Base-by-base conservation (phyloP, 1,140 invertebrate genomes). In the Drosophila mayri region DNA sequence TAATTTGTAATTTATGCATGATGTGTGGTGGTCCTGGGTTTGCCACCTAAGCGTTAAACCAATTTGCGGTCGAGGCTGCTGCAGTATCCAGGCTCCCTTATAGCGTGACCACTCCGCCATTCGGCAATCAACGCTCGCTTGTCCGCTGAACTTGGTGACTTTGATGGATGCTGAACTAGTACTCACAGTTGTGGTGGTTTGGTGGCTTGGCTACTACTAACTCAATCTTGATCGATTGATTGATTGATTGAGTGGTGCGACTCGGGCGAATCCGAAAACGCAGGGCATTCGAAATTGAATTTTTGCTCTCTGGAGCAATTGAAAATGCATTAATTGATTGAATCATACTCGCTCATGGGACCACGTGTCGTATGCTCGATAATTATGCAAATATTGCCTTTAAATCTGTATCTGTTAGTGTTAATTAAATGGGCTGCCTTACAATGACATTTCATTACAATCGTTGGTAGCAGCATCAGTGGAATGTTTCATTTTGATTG, bases 1-100 rank as follows among this genome's bases (percentile, higher is more conserved):
- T 76, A 81, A 81, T 81, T 81, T 76, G 55, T 80, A 81, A 81
- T 76, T 70, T 76, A 76, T 81, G 71, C 71, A 80, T 60, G 64
- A 54, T 49, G 52, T 62, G 50, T 71, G 65, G 75, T 44, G 52
- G 37, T 61, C 16, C 22, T 37, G 52, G 38, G 28, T 46, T 78
- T 70, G 75, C 76, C 65, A 78, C 75, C 59, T 54, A 79, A 67
- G 74, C 55, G 71, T 65, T 61, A 70, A 81, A 72, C 79, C 73
- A 81, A 81, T 72, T 73, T 73, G 79, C 37, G 76, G 76, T 59
- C 35, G 20, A n/a, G 22, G 41, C 12, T 40, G 22, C 40, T 22
- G 43, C 46, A 35, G 52, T 37, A 25, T 10, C 18, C 10, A 37
- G 61, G 61, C 14, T 44, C 8, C 66, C 38, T 52, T 38, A 43